Base-by-base conservation (phyloP, 2,113 vertebrate genomes). In the Tupaia tana region DNA sequence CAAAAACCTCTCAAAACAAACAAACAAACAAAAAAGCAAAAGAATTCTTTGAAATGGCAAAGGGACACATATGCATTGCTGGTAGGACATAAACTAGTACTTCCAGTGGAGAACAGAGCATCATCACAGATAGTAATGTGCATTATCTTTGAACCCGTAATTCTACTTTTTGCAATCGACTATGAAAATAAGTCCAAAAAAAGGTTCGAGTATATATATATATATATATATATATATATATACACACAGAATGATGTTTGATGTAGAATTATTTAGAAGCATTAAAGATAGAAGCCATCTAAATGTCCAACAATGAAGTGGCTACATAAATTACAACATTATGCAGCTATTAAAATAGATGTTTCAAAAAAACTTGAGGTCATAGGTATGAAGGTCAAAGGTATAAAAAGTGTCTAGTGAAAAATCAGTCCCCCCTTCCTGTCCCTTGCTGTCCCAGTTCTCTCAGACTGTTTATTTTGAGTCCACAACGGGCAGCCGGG, bases 31-130 rank as follows among this genome's bases (percentile, higher is more conserved):
- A 52, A 8, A 67, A 73, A 64, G 16, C 20, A 78, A 52, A 8
- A 84, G 75, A 9, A 12, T 34, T 29, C 80, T 95, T 82, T 94
- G 29, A 79, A 86, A 91, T 79, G 69, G 31, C 24, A 27, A 85
- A 94, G 18, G 58, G n/a, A 61, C 14, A 70, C 9, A 12, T 56
- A 64, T 12, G 27, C n/a, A 5, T 10, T 93, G 20, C 59, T 63
- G 29, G 12, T 74, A 12, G 64, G 58, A 70, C 52, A 78, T 0
- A 19, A 79, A n/a, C 64, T 73, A 63, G 27, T 2, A 78, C 6
- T 12, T 86, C 9, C 77, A 56, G 6, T 52, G 89, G 56, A 29
- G 20, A 89, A 87, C 70, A 80, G 0, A 75, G 84, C 12, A 56
- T 56, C 86, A n/a, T 67, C 52, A 56, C 15, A 9, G 24, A 3